These are phyloP conservation scores for Phrynocephalus forsythii DNA, from an alignment of 2,797 vertebrate genomes.

Conservation along the genomic window DNA sequence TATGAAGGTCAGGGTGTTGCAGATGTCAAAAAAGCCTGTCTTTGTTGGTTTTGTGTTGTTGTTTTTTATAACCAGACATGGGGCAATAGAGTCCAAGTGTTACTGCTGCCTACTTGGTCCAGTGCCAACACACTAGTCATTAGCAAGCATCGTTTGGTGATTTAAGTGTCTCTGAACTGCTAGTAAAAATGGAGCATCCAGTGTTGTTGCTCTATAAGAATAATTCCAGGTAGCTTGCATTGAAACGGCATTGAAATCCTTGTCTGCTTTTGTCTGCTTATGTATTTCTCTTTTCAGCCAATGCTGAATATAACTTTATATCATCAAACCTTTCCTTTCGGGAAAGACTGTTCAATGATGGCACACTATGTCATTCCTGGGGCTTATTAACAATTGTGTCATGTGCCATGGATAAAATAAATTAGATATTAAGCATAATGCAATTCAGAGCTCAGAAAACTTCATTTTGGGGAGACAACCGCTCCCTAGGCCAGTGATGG, in stretches of 20 bases:
- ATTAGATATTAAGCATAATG: neutral
- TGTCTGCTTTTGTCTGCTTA: neutral
- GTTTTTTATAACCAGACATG: neutral
- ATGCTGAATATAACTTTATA: neutral
- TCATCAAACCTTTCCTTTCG: neutral
- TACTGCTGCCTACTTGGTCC: neutral
- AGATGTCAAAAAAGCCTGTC: neutral
- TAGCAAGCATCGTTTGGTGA: neutral
- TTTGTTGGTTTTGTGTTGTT: neutral
- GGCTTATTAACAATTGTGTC: neutral
- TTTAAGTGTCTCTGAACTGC: neutral
- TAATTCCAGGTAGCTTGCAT: neutral
- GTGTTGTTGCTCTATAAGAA: neutral
- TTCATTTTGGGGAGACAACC: too few species aligned
- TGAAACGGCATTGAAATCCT: neutral
- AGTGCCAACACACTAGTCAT: neutral
- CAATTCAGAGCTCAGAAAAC: too few species aligned
- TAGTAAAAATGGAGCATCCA: neutral
- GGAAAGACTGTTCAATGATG: neutral
- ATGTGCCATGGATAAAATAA: neutral
- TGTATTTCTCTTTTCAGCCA: slow-evolving; percentile 1
- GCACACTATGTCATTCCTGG: neutral
- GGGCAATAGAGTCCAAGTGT: neutral
- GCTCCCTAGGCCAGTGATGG: too few species aligned
- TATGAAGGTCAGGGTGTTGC: slow-evolving; percentile 30